phyloP scores from a whole-genome alignment of 2,888 invertebrate species.

The Nowickia ferox region DNA sequence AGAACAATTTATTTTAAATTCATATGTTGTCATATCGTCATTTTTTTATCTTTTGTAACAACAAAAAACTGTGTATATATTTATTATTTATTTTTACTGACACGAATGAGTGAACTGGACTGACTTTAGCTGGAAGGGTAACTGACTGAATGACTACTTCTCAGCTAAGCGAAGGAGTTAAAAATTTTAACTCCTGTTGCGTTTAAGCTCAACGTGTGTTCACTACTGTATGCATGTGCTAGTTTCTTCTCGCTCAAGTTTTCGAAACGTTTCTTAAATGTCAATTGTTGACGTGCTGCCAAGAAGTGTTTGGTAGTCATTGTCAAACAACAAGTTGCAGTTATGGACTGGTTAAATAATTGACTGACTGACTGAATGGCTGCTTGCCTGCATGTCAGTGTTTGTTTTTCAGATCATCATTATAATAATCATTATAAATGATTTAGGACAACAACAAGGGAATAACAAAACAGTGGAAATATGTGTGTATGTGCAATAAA shows the following conservation, averaged over 20 bases:
- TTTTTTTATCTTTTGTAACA: constrained; percentile 47
- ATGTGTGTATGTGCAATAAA: background rate
- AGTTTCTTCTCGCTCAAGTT: background rate
- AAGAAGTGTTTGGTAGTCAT: constrained; percentile 62
- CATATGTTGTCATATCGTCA: constrained; percentile 80
- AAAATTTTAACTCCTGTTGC: constrained; percentile 59
- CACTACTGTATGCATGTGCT: constrained; percentile 16
- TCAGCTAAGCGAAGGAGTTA: constrained; percentile 59
- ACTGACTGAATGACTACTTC: constrained; percentile 24
- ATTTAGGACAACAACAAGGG: constrained; percentile 50
- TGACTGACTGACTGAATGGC: constrained; percentile 27
- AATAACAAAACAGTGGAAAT: constrained; percentile 1
- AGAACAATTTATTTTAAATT: constrained; percentile 78
- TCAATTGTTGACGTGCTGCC: constrained; percentile 67
- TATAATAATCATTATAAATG: constrained; percentile 54
- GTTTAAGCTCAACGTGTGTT: constrained; percentile 46
- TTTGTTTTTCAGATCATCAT: constrained; percentile 60
- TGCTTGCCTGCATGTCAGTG: constrained; percentile 49
- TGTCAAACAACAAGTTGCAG: constrained; percentile 50
- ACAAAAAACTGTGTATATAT: background rate
- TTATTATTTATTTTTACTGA: background rate
- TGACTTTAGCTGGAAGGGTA: background rate
- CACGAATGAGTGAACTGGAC: constrained; percentile 3
- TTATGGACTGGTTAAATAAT: constrained; percentile 23
- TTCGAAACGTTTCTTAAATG: constrained; percentile 32